Percentiles rank a stretch among this genome's conserved stretches.
phyloP scores from a whole-genome alignment of 1,140 invertebrate species.

The Neomicropteryx cornuta region DNA sequence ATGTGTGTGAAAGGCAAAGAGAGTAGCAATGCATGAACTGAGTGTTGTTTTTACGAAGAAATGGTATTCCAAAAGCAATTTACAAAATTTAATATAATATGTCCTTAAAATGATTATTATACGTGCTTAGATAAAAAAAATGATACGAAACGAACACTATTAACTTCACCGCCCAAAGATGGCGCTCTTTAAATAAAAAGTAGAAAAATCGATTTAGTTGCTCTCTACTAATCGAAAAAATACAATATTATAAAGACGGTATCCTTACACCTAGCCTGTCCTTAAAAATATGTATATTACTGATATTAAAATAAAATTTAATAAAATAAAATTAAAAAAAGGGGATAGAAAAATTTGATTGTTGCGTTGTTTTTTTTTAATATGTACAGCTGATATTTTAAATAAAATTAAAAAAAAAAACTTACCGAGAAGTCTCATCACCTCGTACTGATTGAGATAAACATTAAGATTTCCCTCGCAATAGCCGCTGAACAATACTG shows the following conservation, averaged over 20 bases:
- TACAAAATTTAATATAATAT: too few species aligned
- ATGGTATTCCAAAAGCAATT: too few species aligned
- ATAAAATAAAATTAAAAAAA: conserved; percentile 9
- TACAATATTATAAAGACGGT: neutral
- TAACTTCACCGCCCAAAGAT: too few species aligned
- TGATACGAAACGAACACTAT: too few species aligned
- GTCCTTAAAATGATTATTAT: too few species aligned
- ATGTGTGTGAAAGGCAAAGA: too few species aligned
- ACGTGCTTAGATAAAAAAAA: too few species aligned
- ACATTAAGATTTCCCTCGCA: conserved; percentile 26
- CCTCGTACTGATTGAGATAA: conserved; percentile 31
- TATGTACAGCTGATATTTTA: neutral
- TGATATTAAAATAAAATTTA: conserved; percentile 7
- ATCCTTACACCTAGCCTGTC: neutral
- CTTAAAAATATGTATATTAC: conserved; percentile 1
- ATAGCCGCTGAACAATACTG: conserved; percentile 7
- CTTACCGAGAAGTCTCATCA: conserved; percentile 33
- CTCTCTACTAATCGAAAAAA: too few species aligned
- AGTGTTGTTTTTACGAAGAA: too few species aligned
- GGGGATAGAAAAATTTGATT: conserved; percentile 1
- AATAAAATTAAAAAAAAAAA: conserved; percentile 7
- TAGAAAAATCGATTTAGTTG: too few species aligned
- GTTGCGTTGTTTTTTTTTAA: neutral
- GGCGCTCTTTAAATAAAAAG: too few species aligned
- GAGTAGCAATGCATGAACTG: too few species aligned